Evolutionary conservation across 2,113 vertebrate species (phyloP), one percentile per base, ranked within the genome.

Genomic region (Malurus alboscapulatus): DNA sequence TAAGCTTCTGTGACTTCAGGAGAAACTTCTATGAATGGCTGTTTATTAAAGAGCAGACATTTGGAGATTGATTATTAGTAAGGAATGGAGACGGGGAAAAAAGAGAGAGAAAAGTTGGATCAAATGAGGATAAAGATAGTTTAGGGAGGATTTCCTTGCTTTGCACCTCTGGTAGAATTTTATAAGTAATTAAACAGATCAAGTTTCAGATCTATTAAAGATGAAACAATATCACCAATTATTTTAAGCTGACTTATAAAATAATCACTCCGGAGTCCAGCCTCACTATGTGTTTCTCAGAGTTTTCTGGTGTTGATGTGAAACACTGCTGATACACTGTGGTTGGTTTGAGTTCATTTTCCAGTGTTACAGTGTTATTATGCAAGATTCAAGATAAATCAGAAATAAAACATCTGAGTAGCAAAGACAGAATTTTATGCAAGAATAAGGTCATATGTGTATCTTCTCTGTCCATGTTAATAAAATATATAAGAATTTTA

Each of bases 351-450:
- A 51, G 51, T 55, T 40, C 4, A 55, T 87, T 87, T 75, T 82
- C 17, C 18, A 82, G 5, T 47, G 26, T 38, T 51, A 38, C 12
- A n/a, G 6, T 22, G 24, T 20, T 65, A 36, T 47, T 68, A 47
- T 25, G 22, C 36, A 91, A 78, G 38, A 79, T 48, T 67, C 19
- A 58, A 84, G 63, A 55, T 25, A 79, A 91, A 22, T 30, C 25
- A 75, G 36, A 90, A 58, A 47, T 17, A 84, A 15, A 71, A 44
- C 6, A 18, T 17, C 29, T 27, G 40, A 30, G 2, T n/a, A 47
- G 54, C 9, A 75, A 66, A 62, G 32, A 20, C 3, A 45, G 22
- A 71, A 25, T 2, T 67, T 72, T 1, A 40, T 11, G 0, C 0
- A 73, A 84, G 34, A 74, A 47, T 42, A 76, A 65, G 6, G 2